A percentile compares a stretch with the other conserved stretches of the same genome.
Conservation (phyloP, 2,113 vertebrate species). For the Cettia cetti region DNA sequence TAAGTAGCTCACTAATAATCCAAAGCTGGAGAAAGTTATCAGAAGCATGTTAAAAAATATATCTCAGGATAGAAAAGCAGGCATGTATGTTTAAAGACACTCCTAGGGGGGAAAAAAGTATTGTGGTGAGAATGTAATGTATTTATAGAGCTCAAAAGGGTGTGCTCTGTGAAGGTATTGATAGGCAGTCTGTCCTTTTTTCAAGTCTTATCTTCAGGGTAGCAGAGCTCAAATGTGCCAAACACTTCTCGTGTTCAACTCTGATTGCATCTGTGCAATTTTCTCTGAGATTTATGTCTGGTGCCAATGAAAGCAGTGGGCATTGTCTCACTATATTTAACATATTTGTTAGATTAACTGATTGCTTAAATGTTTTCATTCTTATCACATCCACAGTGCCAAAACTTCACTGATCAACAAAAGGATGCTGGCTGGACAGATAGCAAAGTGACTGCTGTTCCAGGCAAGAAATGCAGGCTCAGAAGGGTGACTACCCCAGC, state of each 20-base stretch:
- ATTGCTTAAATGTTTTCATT: constrained; percentile 58
- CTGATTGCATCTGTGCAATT: constrained; percentile 65
- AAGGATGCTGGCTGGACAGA: not conserved
- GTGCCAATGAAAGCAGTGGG: constrained; percentile 52
- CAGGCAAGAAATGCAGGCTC: not conserved
- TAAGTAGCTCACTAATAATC: constrained; percentile 11
- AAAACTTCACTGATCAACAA: constrained; percentile 51
- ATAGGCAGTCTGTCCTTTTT: constrained; percentile 51
- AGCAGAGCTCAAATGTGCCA: constrained; percentile 67
- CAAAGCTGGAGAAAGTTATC: not conserved
- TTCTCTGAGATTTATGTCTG: constrained; percentile 66
- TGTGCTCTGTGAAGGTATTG: constrained; percentile 59
- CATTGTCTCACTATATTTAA: constrained; percentile 55
- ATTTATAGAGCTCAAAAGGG: constrained; percentile 63
- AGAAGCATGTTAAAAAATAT: not conserved
- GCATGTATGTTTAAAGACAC: not conserved
- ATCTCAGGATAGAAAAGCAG: not conserved
- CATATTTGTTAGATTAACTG: constrained; percentile 57
- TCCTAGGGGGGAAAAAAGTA: not conserved
- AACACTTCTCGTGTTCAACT: constrained; percentile 48
- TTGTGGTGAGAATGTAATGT: constrained; percentile 16
- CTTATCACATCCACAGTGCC: constrained; percentile 41
- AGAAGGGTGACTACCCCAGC: not conserved
- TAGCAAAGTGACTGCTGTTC: constrained; percentile 19
- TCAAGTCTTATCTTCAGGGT: constrained; percentile 69